phyloP scores from a whole-genome alignment of 2,113 vertebrate genomes.

The Phyllopteryx taeniolatus region DNA sequence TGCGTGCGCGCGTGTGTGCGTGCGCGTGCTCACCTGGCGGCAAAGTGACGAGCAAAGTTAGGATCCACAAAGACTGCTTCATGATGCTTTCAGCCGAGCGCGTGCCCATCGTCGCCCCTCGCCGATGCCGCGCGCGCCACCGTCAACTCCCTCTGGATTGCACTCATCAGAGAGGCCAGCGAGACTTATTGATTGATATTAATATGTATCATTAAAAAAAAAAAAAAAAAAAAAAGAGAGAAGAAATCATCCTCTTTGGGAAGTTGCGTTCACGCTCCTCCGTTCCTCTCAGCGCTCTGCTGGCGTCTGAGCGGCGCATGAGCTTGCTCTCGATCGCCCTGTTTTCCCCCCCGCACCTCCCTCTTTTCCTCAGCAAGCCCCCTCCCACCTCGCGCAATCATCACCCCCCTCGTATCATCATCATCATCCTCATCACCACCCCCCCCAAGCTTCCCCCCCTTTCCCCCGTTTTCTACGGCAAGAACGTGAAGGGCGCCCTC shows the following conservation, averaged over 20 bases:
- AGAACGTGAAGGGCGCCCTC: conserved; percentile 26
- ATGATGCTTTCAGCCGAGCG: conserved; percentile 69
- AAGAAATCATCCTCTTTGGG: conserved; percentile 15
- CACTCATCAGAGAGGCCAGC: conserved; percentile 43
- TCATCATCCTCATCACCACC: neutral
- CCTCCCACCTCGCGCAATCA: conserved; percentile 12
- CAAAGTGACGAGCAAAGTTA: conserved; percentile 75
- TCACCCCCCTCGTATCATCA: conserved; percentile 10
- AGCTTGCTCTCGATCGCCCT: conserved; percentile 32
- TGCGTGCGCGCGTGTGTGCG: neutral
- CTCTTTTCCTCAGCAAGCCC: conserved; percentile 10
- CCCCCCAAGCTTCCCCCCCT: conserved; percentile 17
- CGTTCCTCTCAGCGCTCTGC: conserved; percentile 40
- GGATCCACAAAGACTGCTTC: conserved; percentile 69
- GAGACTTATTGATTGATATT: neutral
- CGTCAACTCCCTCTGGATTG: conserved; percentile 59
- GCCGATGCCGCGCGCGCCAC: neutral
- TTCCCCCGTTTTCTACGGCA: conserved; percentile 29
- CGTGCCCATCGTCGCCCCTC: conserved; percentile 53
- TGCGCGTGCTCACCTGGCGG: conserved; percentile 65
- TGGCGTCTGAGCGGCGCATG: conserved; percentile 50
- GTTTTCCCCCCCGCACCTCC: neutral
- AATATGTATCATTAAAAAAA: conserved; percentile 4
- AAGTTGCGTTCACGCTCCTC: conserved; percentile 1
- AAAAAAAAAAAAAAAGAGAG: neutral